Evolutionary conservation across 1,140 invertebrate species (phyloP).

Genomic region (Argopecten irradians): DNA sequence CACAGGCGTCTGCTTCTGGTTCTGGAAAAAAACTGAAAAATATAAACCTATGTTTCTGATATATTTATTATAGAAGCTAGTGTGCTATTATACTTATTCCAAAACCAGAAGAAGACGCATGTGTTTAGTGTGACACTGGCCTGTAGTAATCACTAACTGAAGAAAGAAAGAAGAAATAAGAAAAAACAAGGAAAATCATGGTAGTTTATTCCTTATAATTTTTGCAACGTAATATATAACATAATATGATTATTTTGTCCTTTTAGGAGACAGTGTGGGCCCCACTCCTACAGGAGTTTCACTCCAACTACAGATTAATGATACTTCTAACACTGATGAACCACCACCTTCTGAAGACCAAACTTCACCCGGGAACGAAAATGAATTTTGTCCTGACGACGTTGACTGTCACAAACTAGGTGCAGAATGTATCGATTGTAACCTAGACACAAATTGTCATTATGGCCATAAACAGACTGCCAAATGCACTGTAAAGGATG

Average conservation of each 20-base stretch:
- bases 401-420: conserved; percentile 58
- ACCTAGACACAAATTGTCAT: conserved; percentile 60
- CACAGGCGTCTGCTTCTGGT: no score
- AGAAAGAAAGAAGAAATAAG: no score
- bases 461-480: conserved; percentile 59
- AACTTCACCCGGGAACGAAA: not conserved
- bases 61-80: no score
- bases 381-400: conserved; percentile 58
- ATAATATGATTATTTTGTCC: not conserved
- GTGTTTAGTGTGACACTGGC: no score
- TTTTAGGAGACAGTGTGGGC: not conserved
- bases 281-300: not conserved
- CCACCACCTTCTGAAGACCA: not conserved
- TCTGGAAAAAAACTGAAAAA: no score
- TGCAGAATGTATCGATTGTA: conserved; percentile 64
- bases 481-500: conserved; percentile 56
- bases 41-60: no score
- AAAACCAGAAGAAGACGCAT: no score
- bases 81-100: no score
- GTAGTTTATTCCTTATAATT: no score
- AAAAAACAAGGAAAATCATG: no score
- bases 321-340: not conserved
- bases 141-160: no score
- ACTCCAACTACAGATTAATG: not conserved
- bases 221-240: no score